phyloP scores from a whole-genome alignment of 2,113 vertebrate genomes.

The Nansenia antarctica region DNA sequence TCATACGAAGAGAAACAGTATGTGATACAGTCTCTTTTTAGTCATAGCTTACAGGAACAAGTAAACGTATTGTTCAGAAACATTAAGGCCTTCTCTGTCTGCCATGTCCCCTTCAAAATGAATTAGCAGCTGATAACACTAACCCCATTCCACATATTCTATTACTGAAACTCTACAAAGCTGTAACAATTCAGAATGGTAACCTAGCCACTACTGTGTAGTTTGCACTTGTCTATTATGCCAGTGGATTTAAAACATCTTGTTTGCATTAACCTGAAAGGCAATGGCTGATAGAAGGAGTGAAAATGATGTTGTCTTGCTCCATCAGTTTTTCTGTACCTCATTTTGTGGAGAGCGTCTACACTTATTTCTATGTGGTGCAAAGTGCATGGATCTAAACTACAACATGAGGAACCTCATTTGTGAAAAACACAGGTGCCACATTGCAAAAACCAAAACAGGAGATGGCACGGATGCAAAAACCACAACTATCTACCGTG shows the following conservation, averaged over 20 bases:
- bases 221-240: too few species aligned
- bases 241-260: too few species aligned
- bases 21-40: neutral
- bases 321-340: neutral
- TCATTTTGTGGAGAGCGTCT: too few species aligned
- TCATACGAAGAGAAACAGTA: neutral
- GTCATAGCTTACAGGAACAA: neutral
- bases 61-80: too few species aligned
- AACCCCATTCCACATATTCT: neutral
- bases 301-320: neutral
- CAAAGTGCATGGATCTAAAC: neutral
- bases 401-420: neutral
- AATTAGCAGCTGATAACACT: neutral
- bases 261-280: too few species aligned
- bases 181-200: neutral
- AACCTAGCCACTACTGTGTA: too few species aligned
- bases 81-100: too few species aligned
- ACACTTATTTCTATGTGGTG: neutral
- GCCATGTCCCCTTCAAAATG: too few species aligned
- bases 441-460: conserved; percentile 6
- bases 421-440: conserved; percentile 13
- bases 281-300: too few species aligned
- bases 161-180: neutral
- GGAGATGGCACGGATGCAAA: neutral
- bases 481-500: conserved; percentile 11